Evolutionary conservation across 2,888 invertebrate species (phyloP), one percentile per base, ranked within the genome.

Genomic region (Lochmaea capreae): DNA sequence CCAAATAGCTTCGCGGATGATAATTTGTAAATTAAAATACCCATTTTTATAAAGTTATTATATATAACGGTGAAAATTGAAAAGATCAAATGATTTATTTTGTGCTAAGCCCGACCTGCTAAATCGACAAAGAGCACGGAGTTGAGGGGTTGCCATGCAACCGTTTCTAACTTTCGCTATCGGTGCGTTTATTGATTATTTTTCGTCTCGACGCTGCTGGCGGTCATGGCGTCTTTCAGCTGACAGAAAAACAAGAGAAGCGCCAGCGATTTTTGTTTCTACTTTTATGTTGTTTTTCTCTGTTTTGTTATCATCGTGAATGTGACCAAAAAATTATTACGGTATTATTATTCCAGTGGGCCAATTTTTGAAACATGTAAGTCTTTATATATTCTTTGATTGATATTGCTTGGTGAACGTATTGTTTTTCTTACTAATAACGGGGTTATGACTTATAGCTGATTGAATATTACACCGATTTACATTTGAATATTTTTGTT

Each of bases 111-210:
- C 78, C 68, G 59, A 74, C 78, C 77, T 78, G 78, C 65, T 63
- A 59, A 73, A 78, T 78, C 79, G 81, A 79, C 78, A 70, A 65
- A 67, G 67, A 73, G 73, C 67, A 67, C 67, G 78, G 79, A 77
- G 74, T 75, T 77, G 80, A 78, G 79, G 78, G 81, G 86, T 87
- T 84, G 87, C 86, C 76, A 80, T 77, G 87, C 86, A 83, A 87
- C 87, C 79, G 76, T 75, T 63, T 76, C 76, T 84, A 83, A 86
- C 87, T 87, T 87, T 87, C 87, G 83, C 87, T 87, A 84, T 86
- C 87, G 85, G 33, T 83, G 80, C 81, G 83, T 84, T 81, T 87
- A 87, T 87, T 87, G 87, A 87, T 87, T 87, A 87, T 87, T 87
- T 87, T 85, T 80, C 86, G 86, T 86, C 86, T 84, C 86, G 86